Percentiles rank a stretch among this genome's conserved stretches.
Evolutionary conservation across 2,888 invertebrate species (phyloP).

Genomic region (Heliconius ismenius): DNA sequence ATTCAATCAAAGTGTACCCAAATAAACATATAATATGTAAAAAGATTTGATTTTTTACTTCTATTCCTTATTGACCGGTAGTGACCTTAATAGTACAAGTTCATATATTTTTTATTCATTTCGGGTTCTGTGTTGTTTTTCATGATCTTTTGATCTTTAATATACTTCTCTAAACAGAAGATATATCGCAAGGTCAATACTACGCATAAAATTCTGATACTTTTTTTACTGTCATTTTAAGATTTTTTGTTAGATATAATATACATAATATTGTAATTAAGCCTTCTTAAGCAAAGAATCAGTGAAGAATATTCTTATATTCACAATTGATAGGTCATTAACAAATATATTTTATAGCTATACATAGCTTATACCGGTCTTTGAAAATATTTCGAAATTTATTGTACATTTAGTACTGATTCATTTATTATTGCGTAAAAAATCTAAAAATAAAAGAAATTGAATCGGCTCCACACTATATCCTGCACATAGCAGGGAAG

Average conservation of each 20-base stretch:
- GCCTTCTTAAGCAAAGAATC: not conserved
- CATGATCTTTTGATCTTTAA: conserved; percentile 14
- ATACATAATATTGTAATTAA: not conserved
- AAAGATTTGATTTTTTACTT: not conserved
- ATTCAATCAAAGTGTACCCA: not conserved
- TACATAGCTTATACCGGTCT: not conserved
- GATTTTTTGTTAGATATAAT: not conserved
- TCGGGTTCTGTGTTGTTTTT: conserved; percentile 10
- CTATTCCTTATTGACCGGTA: conserved; percentile 16
- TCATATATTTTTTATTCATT: conserved; percentile 14
- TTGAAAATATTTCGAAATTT: no score
- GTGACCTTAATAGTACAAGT: conserved; percentile 17
- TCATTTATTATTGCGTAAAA: not conserved
- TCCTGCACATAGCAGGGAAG: no score
- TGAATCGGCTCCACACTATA: no score
- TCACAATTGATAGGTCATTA: not conserved
- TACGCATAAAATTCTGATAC: not conserved
- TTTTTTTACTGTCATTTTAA: not conserved
- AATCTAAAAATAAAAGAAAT: not conserved
- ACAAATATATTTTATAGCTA: not conserved
- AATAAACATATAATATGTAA: conserved; percentile 3
- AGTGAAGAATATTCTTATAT: not conserved
- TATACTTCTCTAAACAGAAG: conserved; percentile 5
- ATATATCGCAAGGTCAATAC: conserved; percentile 2
- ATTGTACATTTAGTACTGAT: not conserved